Evolutionary conservation across 1,140 invertebrate genomes (phyloP).

Genomic region (Drosophila kurseongensis): DNA sequence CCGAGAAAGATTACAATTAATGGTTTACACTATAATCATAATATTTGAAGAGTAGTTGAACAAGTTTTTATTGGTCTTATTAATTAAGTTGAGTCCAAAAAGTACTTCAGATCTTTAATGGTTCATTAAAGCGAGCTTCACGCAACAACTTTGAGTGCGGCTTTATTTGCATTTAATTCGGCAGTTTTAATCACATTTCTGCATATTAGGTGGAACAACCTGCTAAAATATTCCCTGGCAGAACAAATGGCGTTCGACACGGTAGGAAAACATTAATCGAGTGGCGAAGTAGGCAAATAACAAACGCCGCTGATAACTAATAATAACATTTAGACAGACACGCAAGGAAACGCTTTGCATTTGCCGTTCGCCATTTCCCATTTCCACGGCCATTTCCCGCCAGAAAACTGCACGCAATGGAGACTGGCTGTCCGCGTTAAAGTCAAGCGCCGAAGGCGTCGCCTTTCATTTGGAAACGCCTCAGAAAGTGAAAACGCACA

Average conservation of each 20-base stretch:
- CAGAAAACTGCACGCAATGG: constrained; percentile 55
- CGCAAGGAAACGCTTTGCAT: constrained; percentile 75
- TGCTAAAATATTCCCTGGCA: constrained; percentile 59
- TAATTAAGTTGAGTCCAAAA: neutral
- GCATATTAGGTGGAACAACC: constrained; percentile 29
- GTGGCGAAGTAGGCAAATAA: constrained; percentile 51
- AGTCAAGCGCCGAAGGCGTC: constrained; percentile 58
- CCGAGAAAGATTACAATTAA: neutral
- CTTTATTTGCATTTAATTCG: constrained; percentile 50
- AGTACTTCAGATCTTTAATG: constrained; percentile 19
- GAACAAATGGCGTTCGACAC: constrained; percentile 59
- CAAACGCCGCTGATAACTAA: constrained; percentile 67
- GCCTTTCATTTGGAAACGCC: constrained; percentile 32
- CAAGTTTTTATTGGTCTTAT: constrained; percentile 9
- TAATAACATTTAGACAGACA: constrained; percentile 77
- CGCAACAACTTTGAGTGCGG: constrained; percentile 3
- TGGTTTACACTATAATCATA: neutral
- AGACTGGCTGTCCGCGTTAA: constrained; percentile 29
- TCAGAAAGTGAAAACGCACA: constrained; percentile 40
- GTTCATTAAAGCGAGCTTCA: neutral
- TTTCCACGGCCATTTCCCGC: constrained; percentile 51
- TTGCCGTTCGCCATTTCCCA: constrained; percentile 40
- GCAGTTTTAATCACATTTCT: constrained; percentile 65
- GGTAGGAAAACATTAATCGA: constrained; percentile 67
- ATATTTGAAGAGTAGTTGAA: neutral